Evolutionary conservation across 2,797 vertebrate species (phyloP).

Genomic region (Coregonus sp.): DNA sequence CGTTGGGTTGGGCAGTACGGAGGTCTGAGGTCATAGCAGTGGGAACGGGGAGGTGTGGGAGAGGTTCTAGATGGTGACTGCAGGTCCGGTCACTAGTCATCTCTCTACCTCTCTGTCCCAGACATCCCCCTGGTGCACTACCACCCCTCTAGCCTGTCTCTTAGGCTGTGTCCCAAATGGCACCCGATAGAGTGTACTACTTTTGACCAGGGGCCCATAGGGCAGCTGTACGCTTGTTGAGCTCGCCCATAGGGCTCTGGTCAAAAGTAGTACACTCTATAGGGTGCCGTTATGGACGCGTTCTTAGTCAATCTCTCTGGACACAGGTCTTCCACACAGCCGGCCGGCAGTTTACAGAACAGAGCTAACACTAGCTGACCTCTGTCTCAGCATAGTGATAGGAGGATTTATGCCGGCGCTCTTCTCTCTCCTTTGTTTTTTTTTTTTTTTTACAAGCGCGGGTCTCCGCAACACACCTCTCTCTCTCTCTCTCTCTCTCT

Average conservation of each 20-base stretch:
- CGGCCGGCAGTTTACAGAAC: conserved; percentile 77
- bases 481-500: too few species aligned
- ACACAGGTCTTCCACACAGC: conserved; percentile 68
- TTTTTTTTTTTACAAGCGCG: conserved; percentile 13
- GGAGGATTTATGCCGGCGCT: conserved; percentile 62
- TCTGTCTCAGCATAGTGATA: conserved; percentile 22
- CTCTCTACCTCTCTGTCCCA: conserved; percentile 13
- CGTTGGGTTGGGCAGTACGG: background rate
- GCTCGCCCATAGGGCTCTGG: too few species aligned
- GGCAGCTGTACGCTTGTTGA: too few species aligned
- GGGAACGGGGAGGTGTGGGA: background rate
- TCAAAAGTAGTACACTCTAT: too few species aligned
- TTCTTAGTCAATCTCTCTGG: conserved; percentile 8
- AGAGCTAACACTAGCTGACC: conserved; percentile 39
- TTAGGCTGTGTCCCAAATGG: too few species aligned
- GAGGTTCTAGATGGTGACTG: conserved; percentile 72
- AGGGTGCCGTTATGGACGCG: background rate
- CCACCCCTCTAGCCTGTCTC: conserved; percentile 71
- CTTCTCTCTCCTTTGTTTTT: background rate
- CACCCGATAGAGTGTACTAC: too few species aligned
- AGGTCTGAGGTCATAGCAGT: background rate
- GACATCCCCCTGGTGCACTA: conserved; percentile 48
- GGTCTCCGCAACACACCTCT: conserved; percentile 25
- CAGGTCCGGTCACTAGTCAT: conserved; percentile 83
- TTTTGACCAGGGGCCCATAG: too few species aligned